Base-by-base conservation (phyloP, 2,888 invertebrate genomes). In the Morpho deidamia region DNA sequence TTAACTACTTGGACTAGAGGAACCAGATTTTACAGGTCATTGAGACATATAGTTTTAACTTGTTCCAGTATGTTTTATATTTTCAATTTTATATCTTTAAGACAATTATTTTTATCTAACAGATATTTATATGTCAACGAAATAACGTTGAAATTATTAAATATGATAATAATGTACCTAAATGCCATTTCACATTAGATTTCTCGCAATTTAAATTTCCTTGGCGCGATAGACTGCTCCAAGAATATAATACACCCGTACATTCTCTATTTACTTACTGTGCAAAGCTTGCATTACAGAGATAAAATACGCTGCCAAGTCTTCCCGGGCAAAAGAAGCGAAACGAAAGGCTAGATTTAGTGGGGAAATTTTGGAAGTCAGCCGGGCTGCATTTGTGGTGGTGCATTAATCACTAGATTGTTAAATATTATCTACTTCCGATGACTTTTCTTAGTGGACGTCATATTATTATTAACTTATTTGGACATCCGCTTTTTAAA, bases 271-370 rank as follows among this genome's bases (percentile, higher is more conserved):
- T 79, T 79, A 84, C 78, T 74, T 74, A 75, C 72, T 78, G 71
- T 71, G 81, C 81, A 81, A 75, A 70, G 81, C 76, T 81, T 77
- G 84, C 87, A 81, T 85, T 84, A 78, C 78, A 73, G 72, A 82
- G 79, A 88, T 87, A 85, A 87, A 83, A 80, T 82, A 84, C 81
- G 78, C 72, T 89, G 89, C 89, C 89, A 88, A 88, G 85, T 86
- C 83, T 79, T 79, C 72, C 62, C 70, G 69, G 70, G 79, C 78
- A 86, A 87, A 88, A 88, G 89, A 85, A 87, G 76, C 79, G 83
- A 76, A 84, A 79, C 76, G 82, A 84, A 81, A 77, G 72, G 64
- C 64, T 69, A 80, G 83, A 89, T 89, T 88, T 88, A 88, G 69
- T 75, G 80, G 71, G 75, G 69, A 83, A 86, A 84, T 88, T 88